These are phyloP conservation scores for Mythimna ferrago DNA, from an alignment of 2,888 invertebrate genomes.

Conservation along the genomic window DNA sequence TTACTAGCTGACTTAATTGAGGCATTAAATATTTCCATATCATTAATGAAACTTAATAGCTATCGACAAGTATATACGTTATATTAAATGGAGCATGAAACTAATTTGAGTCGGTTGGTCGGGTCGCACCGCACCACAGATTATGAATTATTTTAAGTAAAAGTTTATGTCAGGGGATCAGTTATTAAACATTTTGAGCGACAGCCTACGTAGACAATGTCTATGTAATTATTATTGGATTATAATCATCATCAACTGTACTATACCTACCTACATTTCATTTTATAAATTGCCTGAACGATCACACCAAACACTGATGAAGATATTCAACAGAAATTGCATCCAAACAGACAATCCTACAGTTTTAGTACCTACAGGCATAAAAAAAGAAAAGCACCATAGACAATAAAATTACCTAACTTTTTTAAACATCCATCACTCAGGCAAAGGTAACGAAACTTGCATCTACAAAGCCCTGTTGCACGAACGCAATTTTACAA, in stretches of 20 bases:
- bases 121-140: conserved; percentile 32
- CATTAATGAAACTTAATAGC: conserved; percentile 54
- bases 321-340: neutral
- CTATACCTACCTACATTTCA: neutral
- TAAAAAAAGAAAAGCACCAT: conserved; percentile 7
- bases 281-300: neutral
- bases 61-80: conserved; percentile 52
- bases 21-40: conserved; percentile 50
- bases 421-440: conserved; percentile 22
- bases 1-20: conserved; percentile 35
- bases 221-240: no score
- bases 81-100: conserved; percentile 64
- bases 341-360: neutral
- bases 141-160: conserved; percentile 46
- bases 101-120: conserved; percentile 54
- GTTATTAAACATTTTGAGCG: neutral
- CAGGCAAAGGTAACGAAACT: conserved; percentile 22
- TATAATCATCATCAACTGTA: neutral
- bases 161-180: conserved; percentile 12
- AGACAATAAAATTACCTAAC: conserved; percentile 4
- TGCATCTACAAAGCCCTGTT: conserved; percentile 29
- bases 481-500: conserved; percentile 43
- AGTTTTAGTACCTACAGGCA: neutral
- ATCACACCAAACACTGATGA: neutral
- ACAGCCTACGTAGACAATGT: neutral